These are phyloP conservation scores for Struthidea cinerea DNA, from an alignment of 2,113 vertebrate genomes.

Conservation along the genomic window DNA sequence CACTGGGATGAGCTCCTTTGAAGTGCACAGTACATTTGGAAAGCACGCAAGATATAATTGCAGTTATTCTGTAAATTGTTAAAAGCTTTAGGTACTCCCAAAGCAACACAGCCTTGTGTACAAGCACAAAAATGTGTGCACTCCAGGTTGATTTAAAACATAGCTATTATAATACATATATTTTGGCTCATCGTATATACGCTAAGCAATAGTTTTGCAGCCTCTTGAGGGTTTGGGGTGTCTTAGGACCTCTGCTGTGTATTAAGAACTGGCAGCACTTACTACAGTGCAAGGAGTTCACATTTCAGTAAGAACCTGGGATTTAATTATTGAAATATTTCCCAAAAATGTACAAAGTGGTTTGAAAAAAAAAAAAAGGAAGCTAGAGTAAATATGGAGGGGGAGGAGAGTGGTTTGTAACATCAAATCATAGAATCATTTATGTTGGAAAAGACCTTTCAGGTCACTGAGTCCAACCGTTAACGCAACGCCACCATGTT, in stretches of 20 bases:
- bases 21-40: neutral
- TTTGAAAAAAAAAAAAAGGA: no score
- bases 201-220: neutral
- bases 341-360: neutral
- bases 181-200: neutral
- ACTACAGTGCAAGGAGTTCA: neutral
- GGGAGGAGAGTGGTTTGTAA: neutral
- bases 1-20: neutral
- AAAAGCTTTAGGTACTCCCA: neutral
- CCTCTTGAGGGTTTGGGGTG: neutral
- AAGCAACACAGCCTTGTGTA: neutral
- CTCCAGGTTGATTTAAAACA: neutral
- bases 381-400: neutral
- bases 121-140: neutral
- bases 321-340: neutral
- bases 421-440: neutral
- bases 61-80: neutral
- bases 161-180: neutral
- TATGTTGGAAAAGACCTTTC: neutral
- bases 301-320: neutral
- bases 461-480: neutral
- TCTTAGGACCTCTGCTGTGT: neutral
- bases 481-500: rapidly evolving
- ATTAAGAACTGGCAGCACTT: neutral
- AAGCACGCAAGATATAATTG: neutral